Conservation (phyloP, 2,888 invertebrate genomes). For the Atrina japonica region DNA sequence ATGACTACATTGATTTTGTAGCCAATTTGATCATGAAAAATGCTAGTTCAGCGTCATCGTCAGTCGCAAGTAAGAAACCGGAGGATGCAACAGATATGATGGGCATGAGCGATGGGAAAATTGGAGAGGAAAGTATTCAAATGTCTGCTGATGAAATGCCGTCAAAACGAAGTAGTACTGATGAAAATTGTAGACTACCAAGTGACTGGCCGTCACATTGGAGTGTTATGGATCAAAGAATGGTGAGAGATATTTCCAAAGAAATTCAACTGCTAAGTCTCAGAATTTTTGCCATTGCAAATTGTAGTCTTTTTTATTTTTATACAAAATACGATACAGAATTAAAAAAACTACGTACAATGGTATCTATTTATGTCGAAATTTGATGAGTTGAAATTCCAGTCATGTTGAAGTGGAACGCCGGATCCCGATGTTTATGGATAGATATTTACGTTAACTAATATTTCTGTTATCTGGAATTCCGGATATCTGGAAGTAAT, state of each 20-base stretch:
- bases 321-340: no score
- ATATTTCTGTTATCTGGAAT: no score
- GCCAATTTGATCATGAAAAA: slow-evolving; percentile 65
- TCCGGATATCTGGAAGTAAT: no score
- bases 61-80: neutral
- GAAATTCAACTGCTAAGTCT: no score
- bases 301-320: no score
- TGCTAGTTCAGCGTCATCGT: slow-evolving; percentile 22
- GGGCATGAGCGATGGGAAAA: neutral
- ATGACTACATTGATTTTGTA: slow-evolving; percentile 71
- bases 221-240: slow-evolving; percentile 63
- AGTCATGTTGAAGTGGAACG: no score
- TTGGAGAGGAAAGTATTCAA: neutral
- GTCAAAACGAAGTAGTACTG: neutral
- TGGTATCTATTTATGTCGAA: no score
- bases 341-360: no score
- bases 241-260: slow-evolving; percentile 44
- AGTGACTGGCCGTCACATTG: slow-evolving; percentile 64
- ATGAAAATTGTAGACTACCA: slow-evolving; percentile 37
- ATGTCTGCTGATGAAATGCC: neutral
- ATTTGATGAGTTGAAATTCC: no score
- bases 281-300: no score
- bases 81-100: slow-evolving; percentile 3
- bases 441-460: no score
- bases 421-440: no score